Evolutionary conservation across 1,140 invertebrate species (phyloP), one percentile per base, ranked within the genome.

Genomic region (Cardiocondyla obscurior): DNA sequence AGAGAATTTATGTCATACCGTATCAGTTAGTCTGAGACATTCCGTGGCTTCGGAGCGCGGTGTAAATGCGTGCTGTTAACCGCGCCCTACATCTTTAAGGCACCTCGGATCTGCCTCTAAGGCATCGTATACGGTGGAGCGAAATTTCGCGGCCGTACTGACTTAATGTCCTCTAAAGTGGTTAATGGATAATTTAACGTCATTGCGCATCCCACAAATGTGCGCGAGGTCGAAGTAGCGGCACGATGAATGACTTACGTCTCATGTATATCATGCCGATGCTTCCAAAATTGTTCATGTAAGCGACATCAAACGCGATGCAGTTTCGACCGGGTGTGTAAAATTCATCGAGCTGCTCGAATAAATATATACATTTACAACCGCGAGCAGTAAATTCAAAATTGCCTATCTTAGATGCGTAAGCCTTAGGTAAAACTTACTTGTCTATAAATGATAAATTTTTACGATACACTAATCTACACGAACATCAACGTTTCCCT

Each of bases 121-220:
- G 74, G 57, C 64, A 36, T 73, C 53, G 81, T 72, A 39, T 44
- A 64, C 76, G 28, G n/a, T 36, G 57, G 19, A 60, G 55, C 72
- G 69, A 84, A 86, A 82, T 86, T 86, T 79, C 76, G 36, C 60
- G 33, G 64, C 64, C 77, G 53, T 65, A 69, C 70, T 76, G 83
- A 82, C 69, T 82, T 65, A 84, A 57, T 67, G 62, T 67, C 73
- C 28, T 46, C 76, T 72, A 65, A 76, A 79, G 74, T 74, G 76
- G 39, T 84, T 86, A 86, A 85, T 82, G 83, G 85, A 87, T 87
- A 87, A 87, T 87, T 82, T 87, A 87, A 87, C 44, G 57, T 82
- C 77, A 70, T 73, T 79, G 72, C 53, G n/a, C 33, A 46, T 58
- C 22, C 1, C 67, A 30, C 33, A 73, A 12, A 65, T 14, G 28